These are phyloP conservation scores for Cylloceria caligata DNA, from an alignment of 2,888 invertebrate genomes.

Conservation along the genomic window DNA sequence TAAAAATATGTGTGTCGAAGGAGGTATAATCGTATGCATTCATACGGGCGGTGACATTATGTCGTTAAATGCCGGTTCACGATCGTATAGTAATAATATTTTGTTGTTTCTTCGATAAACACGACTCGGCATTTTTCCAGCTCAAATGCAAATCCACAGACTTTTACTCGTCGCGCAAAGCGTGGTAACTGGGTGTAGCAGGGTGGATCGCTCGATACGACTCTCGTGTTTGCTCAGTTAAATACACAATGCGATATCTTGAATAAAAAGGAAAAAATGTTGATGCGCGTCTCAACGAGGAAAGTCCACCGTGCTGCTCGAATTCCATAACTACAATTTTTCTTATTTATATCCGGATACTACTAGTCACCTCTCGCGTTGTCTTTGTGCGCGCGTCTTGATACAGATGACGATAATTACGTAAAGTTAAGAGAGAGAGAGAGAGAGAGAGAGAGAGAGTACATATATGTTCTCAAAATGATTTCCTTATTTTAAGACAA, in stretches of 20 bases:
- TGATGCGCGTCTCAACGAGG: background rate
- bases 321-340: constrained; percentile 16
- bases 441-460: constrained; percentile 34
- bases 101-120: too few species aligned
- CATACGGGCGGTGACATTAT: constrained; percentile 71
- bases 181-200: constrained; percentile 22
- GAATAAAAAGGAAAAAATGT: background rate
- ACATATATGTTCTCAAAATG: constrained; percentile 43
- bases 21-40: constrained; percentile 35
- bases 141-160: constrained; percentile 49
- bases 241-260: constrained; percentile 6
- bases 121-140: constrained; percentile 29
- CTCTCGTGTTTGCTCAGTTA: constrained; percentile 34
- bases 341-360: constrained; percentile 18
- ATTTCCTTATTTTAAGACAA: constrained; percentile 34
- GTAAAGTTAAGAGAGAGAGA: constrained; percentile 49
- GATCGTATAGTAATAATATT: too few species aligned
- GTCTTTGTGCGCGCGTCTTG: constrained; percentile 5
- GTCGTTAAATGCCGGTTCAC: constrained; percentile 11
- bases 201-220: constrained; percentile 51
- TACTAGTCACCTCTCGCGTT: constrained; percentile 26
- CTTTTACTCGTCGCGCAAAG: constrained; percentile 37
- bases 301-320: constrained; percentile 43
- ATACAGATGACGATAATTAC: constrained; percentile 32
- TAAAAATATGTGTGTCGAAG: constrained; percentile 77